Percentiles rank a stretch among this genome's conserved stretches.
Evolutionary conservation across 2,888 invertebrate genomes (phyloP).

Genomic region (Diaperis boleti): DNA sequence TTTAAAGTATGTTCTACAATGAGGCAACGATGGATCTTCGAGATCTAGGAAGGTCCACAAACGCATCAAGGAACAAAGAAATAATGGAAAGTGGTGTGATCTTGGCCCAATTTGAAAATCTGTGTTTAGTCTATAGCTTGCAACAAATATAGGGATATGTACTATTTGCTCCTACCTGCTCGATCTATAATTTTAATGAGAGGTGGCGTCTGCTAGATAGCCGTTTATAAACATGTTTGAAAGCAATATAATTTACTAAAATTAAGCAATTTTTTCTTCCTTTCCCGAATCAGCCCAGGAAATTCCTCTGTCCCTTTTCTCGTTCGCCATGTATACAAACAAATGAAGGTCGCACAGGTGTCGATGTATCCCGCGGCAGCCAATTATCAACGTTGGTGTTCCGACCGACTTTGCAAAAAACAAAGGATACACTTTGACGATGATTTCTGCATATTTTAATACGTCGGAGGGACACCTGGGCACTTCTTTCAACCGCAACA

Average conservation of each 20-base stretch:
- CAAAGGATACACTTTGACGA: constrained; percentile 47
- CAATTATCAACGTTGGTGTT: constrained; percentile 61
- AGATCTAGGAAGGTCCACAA: too few relatives aligned
- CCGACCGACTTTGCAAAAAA: constrained; percentile 50
- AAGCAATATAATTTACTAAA: not conserved
- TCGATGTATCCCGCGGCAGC: constrained; percentile 51
- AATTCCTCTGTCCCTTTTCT: constrained; percentile 1
- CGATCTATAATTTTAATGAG: too few relatives aligned
- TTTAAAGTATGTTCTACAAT: too few relatives aligned
- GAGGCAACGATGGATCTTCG: too few relatives aligned
- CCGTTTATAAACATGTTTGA: too few relatives aligned
- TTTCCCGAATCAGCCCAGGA: not conserved
- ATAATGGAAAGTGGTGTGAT: too few relatives aligned
- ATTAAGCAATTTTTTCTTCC: not conserved
- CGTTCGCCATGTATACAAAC: constrained; percentile 17
- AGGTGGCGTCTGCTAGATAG: too few relatives aligned
- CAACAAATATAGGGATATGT: too few relatives aligned
- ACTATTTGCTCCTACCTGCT: too few relatives aligned
- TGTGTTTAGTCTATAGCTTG: too few relatives aligned
- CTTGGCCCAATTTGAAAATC: too few relatives aligned
- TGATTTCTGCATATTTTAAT: constrained; percentile 49
- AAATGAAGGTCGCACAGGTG: constrained; percentile 52
- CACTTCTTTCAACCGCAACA: constrained; percentile 45
- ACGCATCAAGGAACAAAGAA: too few relatives aligned
- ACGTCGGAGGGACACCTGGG: constrained; percentile 45